Evolutionary conservation across 2,888 invertebrate species (phyloP).

Genomic region (Caenorhabditis sinica): DNA sequence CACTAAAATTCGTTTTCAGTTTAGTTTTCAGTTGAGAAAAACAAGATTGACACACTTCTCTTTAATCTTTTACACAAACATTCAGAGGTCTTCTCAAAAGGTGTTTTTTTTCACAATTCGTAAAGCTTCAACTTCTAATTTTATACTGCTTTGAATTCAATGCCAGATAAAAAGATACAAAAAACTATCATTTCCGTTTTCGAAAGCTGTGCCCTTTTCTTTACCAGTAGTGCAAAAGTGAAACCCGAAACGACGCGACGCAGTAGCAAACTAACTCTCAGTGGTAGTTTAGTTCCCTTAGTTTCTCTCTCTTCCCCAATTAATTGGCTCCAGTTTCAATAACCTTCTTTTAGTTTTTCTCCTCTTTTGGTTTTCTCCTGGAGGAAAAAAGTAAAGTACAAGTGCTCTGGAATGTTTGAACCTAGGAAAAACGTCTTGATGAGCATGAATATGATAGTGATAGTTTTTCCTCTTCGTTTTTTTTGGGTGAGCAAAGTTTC

Average conservation of each 20-base stretch:
- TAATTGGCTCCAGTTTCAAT: slow-evolving; percentile 60
- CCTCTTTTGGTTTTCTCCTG: background rate
- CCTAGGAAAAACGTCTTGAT: slow-evolving; percentile 25
- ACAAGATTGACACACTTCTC: slow-evolving; percentile 30
- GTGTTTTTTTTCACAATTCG: no score
- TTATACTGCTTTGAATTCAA: background rate
- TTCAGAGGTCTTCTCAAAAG: background rate
- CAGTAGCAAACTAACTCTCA: slow-evolving; percentile 43
- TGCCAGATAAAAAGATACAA: background rate
- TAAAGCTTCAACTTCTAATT: background rate
- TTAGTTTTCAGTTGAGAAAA: background rate
- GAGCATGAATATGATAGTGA: slow-evolving; percentile 47
- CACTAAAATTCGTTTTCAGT: no score
- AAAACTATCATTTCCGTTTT: slow-evolving; percentile 51
- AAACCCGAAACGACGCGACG: slow-evolving; percentile 56
- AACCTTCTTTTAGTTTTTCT: slow-evolving; percentile 15
- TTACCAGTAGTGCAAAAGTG: slow-evolving; percentile 37
- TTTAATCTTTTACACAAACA: slow-evolving; percentile 7
- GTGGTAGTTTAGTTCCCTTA: slow-evolving; percentile 19
- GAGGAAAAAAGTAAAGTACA: slow-evolving; percentile 21
- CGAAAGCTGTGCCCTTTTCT: background rate
- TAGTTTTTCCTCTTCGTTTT: slow-evolving; percentile 17
- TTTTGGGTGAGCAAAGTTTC: background rate
- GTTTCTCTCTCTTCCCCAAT: slow-evolving; percentile 41
- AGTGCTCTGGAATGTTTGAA: slow-evolving; percentile 8